phyloP scores from a whole-genome alignment of 2,113 vertebrate species.

The Suncus etruscus region DNA sequence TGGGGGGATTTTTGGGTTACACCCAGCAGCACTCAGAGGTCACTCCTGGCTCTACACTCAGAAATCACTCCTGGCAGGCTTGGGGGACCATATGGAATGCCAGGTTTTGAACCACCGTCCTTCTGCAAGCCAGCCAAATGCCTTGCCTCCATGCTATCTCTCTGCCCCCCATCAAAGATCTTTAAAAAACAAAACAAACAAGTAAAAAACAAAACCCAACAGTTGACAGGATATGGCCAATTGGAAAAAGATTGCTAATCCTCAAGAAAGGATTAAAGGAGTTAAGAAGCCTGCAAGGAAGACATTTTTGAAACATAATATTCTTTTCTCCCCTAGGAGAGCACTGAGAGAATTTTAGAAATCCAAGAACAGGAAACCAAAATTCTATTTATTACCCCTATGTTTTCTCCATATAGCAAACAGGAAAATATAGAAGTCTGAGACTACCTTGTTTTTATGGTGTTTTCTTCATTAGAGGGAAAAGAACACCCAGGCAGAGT shows the following conservation, averaged over 20 bases:
- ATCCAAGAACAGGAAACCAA: background rate
- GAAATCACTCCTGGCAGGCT: too few species aligned
- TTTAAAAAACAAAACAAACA: background rate
- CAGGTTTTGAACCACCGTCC: too few species aligned
- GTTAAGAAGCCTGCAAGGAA: fast-evolving
- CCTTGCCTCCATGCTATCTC: too few species aligned
- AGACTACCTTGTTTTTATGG: background rate
- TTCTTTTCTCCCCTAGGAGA: background rate
- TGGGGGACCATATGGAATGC: too few species aligned
- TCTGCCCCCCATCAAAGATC: too few species aligned
- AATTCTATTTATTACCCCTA: too few species aligned
- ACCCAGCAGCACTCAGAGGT: too few species aligned
- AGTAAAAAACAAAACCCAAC: background rate
- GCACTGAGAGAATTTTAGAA: background rate
- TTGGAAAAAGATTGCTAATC: background rate
- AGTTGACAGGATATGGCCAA: background rate
- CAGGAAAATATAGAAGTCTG: background rate
- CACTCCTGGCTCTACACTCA: too few species aligned
- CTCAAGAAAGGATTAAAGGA: background rate
- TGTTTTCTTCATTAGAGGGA: background rate
- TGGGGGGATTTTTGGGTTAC: too few species aligned
- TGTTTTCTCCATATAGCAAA: background rate
- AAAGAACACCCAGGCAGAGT: background rate
- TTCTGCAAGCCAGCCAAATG: too few species aligned
- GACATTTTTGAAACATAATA: too few species aligned